Conservation (phyloP, 2,888 invertebrate species). For the Rhamnusium bicolor region DNA sequence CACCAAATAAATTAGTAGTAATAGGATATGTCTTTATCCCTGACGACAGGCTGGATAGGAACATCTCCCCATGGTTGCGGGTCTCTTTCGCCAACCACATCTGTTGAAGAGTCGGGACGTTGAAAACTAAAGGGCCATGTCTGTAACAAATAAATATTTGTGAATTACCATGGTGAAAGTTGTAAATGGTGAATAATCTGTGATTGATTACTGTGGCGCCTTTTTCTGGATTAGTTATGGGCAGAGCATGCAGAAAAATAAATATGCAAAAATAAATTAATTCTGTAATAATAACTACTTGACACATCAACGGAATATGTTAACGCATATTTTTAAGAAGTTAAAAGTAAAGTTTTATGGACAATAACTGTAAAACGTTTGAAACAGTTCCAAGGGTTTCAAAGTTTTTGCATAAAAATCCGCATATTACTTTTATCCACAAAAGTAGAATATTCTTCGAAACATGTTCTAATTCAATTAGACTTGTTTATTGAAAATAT, state of each 20-base stretch:
- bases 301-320: too few species aligned
- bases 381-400: too few species aligned
- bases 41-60: conserved; percentile 64
- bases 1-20: conserved; percentile 66
- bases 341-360: too few species aligned
- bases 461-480: too few species aligned
- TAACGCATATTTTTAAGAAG: too few species aligned
- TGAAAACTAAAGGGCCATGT: conserved; percentile 90
- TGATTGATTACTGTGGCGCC: conserved; percentile 10
- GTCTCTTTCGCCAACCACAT: conserved; percentile 69
- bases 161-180: conserved; percentile 35
- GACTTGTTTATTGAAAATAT: too few species aligned
- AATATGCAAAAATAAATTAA: neutral
- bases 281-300: too few species aligned
- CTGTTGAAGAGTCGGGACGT: conserved; percentile 72
- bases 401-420: too few species aligned
- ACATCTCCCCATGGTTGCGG: conserved; percentile 60
- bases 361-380: too few species aligned
- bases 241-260: neutral
- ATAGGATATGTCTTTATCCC: conserved; percentile 68
- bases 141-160: conserved; percentile 71
- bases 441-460: too few species aligned
- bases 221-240: neutral
- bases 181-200: conserved; percentile 29
- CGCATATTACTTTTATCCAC: too few species aligned